Base-by-base conservation (phyloP, 2,888 invertebrate genomes). In the Rhamphomyia laevipes region DNA sequence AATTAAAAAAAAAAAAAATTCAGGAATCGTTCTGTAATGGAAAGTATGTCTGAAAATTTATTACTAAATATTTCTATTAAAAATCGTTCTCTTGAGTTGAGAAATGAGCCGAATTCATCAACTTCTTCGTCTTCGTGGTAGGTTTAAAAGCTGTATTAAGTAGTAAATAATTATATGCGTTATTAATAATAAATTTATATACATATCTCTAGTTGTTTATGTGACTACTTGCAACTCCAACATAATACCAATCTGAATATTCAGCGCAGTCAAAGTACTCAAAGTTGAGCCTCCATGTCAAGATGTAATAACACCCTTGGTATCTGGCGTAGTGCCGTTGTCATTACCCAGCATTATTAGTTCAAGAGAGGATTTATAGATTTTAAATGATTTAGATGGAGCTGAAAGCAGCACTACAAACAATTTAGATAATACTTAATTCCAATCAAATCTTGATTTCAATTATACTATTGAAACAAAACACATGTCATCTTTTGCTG, bases 171-270 rank as follows among this genome's bases (percentile, higher is more conserved):
- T 16, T 13, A 17, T 16, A n/a, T n/a, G 5, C n/a, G n/a, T n/a
- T n/a, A n/a, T n/a, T n/a, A 10, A 43, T n/a, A n/a, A 21, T 27
- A 33, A 17, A 18, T 43, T 27, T 33, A 21, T 21, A 21, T 21
- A 5, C 21, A 21, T 21, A 21, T 21, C 21, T n/a, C 4, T 47
- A 70, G 70, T 52, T 71, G 70, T 50, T 56, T 71, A 10, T 66
- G 71, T 0, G 71, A 71, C 50, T 70, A 70, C 5, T 52, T 71
- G 27, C 69, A 68, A 54, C 53, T 71, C 16, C 71, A 71, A 55
- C 71, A 71, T 55, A 70, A 68, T 15, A 71, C 71, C 11, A 71
- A 71, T 56, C 57, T 71, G 2, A 71, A 71, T 50, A 71, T 71
- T 43, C 71, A n/a, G n/a, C n/a, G n/a, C n/a, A n/a, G n/a, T n/a